Evolutionary conservation across 1,140 invertebrate species (phyloP).

Genomic region (Samia ricini): DNA sequence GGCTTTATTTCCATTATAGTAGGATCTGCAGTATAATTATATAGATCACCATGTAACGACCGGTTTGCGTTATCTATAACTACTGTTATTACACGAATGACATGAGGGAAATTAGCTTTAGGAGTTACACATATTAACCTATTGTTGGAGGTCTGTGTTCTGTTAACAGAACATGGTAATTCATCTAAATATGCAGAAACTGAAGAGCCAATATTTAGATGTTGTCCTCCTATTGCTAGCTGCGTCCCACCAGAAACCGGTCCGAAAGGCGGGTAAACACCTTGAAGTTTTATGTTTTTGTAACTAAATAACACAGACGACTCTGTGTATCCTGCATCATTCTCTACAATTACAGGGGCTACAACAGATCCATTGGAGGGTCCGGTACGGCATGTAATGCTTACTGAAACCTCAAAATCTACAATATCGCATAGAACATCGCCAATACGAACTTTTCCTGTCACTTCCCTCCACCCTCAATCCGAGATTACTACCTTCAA

Average conservation of each 20-base stretch:
- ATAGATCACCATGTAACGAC: slow-evolving; percentile 91
- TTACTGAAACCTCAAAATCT: slow-evolving; percentile 94
- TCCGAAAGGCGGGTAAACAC: slow-evolving; percentile 90
- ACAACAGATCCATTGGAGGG: slow-evolving; percentile 85
- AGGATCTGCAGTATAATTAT: slow-evolving; percentile 95
- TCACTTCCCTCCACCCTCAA: slow-evolving; percentile 93
- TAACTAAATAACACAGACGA: slow-evolving; percentile 94
- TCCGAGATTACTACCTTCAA: slow-evolving; percentile 97
- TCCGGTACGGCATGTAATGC: slow-evolving; percentile 92
- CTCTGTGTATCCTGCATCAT: slow-evolving; percentile 92
- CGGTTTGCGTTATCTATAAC: slow-evolving; percentile 80
- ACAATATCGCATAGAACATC: slow-evolving; percentile 92
- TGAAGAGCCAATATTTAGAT: slow-evolving; percentile 95
- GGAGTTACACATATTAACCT: slow-evolving; percentile 93
- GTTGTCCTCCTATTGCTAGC: slow-evolving; percentile 92
- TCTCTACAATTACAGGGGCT: slow-evolving; percentile 92
- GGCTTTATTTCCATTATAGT: slow-evolving; percentile 95
- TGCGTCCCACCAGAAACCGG: slow-evolving; percentile 96
- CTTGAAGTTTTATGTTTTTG: slow-evolving; percentile 89
- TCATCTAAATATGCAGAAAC: slow-evolving; percentile 93
- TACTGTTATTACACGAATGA: slow-evolving; percentile 75
- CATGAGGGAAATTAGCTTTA: slow-evolving; percentile 66
- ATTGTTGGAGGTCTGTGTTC: slow-evolving; percentile 92
- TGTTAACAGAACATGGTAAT: slow-evolving; percentile 91
- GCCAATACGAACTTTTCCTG: slow-evolving; percentile 94